Conservation (phyloP, 2,888 invertebrate species). For the Pseudoips prasinana region DNA sequence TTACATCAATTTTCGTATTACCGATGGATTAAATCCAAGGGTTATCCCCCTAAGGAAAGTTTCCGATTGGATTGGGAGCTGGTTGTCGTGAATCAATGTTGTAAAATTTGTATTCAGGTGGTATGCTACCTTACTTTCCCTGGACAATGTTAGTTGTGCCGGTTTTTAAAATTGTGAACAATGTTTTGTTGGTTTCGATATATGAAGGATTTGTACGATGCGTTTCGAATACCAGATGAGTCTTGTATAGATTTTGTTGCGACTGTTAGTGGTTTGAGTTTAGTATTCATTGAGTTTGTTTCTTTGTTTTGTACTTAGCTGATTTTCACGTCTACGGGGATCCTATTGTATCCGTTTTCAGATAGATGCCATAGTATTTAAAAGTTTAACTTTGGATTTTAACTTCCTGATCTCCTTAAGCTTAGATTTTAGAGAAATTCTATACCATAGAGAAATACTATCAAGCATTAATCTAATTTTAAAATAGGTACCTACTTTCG, state of each 20-base stretch:
- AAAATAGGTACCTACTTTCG: too few species aligned
- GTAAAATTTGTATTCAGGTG: slow-evolving; percentile 76
- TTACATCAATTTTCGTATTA: slow-evolving; percentile 81
- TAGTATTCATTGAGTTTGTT: too few species aligned
- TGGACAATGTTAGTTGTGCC: slow-evolving; percentile 52
- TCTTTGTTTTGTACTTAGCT: too few species aligned
- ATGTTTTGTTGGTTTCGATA: slow-evolving; percentile 26
- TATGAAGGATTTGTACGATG: slow-evolving; percentile 33
- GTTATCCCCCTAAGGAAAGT: slow-evolving; percentile 67
- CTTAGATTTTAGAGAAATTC: too few species aligned
- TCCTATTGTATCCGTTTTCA: too few species aligned
- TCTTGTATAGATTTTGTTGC: slow-evolving; percentile 5
- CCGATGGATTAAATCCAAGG: slow-evolving; percentile 78
- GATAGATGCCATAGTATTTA: too few species aligned
- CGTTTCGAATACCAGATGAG: slow-evolving; percentile 21
- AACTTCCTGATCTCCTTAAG: too few species aligned
- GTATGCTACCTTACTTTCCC: slow-evolving; percentile 57
- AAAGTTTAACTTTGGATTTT: too few species aligned
- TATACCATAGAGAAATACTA: too few species aligned
- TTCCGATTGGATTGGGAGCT: slow-evolving; percentile 69
- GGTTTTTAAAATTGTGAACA: slow-evolving; percentile 55
- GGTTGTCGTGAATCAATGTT: slow-evolving; percentile 73
- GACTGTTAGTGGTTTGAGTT: too few species aligned
- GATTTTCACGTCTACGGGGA: too few species aligned
- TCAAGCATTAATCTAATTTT: too few species aligned